A percentile compares a stretch with the other conserved stretches of the same genome.
phyloP scores from a whole-genome alignment of 2,113 vertebrate genomes.

The Cochlearius cochlearius region DNA sequence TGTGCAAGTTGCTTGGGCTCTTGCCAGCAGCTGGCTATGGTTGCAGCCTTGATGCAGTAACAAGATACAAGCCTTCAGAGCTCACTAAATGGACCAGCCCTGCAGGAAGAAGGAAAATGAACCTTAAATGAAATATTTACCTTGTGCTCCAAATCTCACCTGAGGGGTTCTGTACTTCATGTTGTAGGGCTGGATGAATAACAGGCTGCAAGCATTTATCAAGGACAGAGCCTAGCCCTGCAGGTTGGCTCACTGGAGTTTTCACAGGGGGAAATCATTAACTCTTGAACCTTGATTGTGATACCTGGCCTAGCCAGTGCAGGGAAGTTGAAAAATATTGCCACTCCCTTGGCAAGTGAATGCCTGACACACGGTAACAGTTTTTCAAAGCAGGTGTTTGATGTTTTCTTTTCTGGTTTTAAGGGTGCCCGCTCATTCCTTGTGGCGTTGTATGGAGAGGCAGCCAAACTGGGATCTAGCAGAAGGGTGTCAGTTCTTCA shows the following conservation, averaged over 20 bases:
- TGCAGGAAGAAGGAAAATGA: not conserved
- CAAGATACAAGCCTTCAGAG: not conserved
- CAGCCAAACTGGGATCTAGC: not conserved
- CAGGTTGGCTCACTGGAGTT: not conserved
- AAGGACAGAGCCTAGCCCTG: slow-evolving; percentile 40
- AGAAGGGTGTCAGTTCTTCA: not conserved
- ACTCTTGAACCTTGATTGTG: slow-evolving; percentile 26
- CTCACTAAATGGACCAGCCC: not conserved
- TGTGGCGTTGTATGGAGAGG: not conserved
- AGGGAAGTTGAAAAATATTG: not conserved
- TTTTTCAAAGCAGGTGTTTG: not conserved
- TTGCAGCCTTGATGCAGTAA: not conserved
- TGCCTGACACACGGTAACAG: not conserved
- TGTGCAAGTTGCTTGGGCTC: not conserved
- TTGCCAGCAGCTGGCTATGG: not conserved
- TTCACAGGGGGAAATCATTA: slow-evolving; percentile 51
- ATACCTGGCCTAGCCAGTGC: not conserved
- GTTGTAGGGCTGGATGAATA: not conserved
- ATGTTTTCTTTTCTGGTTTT: not conserved
- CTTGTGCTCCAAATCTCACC: not conserved
- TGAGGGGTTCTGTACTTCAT: not conserved
- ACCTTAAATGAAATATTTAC: not conserved
- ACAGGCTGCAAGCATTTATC: not conserved
- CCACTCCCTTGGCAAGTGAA: slow-evolving; percentile 6
- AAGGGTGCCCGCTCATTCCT: not conserved